Evolutionary conservation across 2,113 vertebrate species (phyloP).

Genomic region (Guaruba guarouba): DNA sequence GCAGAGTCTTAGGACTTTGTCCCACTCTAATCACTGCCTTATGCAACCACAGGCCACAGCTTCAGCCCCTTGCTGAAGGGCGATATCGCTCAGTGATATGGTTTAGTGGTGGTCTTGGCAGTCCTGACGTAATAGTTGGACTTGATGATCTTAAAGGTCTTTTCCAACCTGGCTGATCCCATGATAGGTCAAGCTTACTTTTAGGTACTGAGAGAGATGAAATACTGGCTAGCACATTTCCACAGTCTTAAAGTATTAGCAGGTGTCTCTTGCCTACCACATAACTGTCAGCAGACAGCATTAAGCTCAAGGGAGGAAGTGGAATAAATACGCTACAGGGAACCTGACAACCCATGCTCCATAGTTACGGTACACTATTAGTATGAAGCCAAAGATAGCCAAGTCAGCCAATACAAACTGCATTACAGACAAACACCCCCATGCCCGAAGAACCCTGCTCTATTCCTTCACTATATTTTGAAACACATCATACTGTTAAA

Average conservation of each 20-base stretch:
- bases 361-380: background rate
- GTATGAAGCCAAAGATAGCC: background rate
- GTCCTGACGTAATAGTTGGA: background rate
- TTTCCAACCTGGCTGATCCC: background rate
- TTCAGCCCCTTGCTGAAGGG: background rate
- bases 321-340: background rate
- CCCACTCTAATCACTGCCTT: background rate
- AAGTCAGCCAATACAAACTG: background rate
- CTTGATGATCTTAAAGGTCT: background rate
- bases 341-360: background rate
- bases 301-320: background rate
- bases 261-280: background rate
- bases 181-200: background rate
- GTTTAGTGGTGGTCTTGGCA: background rate
- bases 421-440: background rate
- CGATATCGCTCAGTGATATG: background rate
- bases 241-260: background rate
- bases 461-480: background rate
- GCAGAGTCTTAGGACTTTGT: background rate
- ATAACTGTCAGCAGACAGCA: background rate
- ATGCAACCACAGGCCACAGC: background rate
- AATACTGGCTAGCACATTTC: background rate
- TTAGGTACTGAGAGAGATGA: background rate
- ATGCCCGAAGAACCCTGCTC: background rate
- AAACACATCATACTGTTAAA: background rate